A percentile compares a stretch with the other conserved stretches of the same genome.
Conservation (phyloP, 2,888 invertebrate genomes). For the Bombylius discolor region DNA sequence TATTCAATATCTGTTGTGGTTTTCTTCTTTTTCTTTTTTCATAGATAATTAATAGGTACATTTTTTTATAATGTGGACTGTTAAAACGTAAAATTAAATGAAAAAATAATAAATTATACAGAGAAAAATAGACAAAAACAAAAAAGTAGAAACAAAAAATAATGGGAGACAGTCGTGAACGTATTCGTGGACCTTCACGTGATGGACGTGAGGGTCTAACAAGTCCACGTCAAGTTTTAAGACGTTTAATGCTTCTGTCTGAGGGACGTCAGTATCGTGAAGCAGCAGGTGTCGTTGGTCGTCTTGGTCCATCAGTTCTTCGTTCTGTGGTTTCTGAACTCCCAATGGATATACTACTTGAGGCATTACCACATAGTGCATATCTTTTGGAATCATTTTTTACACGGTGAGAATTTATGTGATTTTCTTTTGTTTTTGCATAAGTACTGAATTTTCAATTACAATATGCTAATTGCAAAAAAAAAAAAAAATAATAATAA, state of each 20-base stretch:
- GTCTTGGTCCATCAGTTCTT: constrained; percentile 67
- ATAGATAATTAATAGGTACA: too few relatives aligned
- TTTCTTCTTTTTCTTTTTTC: too few relatives aligned
- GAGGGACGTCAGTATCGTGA: constrained; percentile 85
- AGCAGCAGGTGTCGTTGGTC: constrained; percentile 70
- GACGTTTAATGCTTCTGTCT: constrained; percentile 63
- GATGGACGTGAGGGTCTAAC: constrained; percentile 46
- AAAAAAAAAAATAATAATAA: too few relatives aligned
- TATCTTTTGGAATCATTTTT: constrained; percentile 75
- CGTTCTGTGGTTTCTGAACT: constrained; percentile 63
- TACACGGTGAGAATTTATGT: constrained; percentile 41
- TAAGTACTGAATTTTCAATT: neutral
- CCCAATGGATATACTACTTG: constrained; percentile 77
- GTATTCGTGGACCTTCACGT: constrained; percentile 51
- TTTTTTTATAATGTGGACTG: too few relatives aligned
- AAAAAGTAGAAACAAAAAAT: too few relatives aligned
- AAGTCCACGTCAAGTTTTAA: constrained; percentile 52
- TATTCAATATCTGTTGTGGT: too few relatives aligned
- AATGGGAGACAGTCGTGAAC: constrained; percentile 60
- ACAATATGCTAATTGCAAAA: neutral
- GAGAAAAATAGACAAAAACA: neutral
- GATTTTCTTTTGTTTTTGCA: neutral
- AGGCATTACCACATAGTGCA: constrained; percentile 77
- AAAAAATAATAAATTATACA: neutral
- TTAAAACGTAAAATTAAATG: too few relatives aligned